Evolutionary conservation across 2,888 invertebrate species (phyloP).

Genomic region (Odontomyia ornata): DNA sequence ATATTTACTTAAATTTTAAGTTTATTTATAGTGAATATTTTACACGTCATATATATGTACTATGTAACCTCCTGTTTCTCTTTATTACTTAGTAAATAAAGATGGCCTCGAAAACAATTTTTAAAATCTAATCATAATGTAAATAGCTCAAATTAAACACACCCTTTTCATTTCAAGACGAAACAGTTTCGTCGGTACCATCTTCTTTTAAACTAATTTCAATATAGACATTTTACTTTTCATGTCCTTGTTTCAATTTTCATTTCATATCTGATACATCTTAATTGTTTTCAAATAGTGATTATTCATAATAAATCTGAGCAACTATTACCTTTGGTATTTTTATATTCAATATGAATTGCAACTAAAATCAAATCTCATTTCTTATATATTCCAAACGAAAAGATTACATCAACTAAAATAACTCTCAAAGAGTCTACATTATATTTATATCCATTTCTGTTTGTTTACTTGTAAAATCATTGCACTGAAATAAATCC

Average conservation of each 20-base stretch:
- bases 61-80: constrained; percentile 17
- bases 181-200: not conserved
- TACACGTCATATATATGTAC: constrained; percentile 2
- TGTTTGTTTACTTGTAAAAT: constrained; percentile 33
- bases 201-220: constrained; percentile 25
- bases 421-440: constrained; percentile 32
- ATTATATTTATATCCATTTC: not conserved
- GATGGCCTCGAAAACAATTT: constrained; percentile 38
- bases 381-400: constrained; percentile 13
- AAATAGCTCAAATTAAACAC: constrained; percentile 29
- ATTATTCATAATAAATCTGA: constrained; percentile 39
- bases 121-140: not conserved
- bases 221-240: constrained; percentile 22
- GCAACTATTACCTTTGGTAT: constrained; percentile 47
- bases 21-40: constrained; percentile 32
- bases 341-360: constrained; percentile 48
- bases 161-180: constrained; percentile 16
- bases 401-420: constrained; percentile 34
- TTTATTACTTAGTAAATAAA: constrained; percentile 37
- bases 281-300: not conserved
- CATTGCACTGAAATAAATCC: constrained; percentile 34
- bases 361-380: constrained; percentile 44
- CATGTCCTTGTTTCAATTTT: not conserved
- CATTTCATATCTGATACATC: constrained; percentile 19
- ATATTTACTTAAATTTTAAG: not conserved